A percentile compares a stretch with the other conserved stretches of the same genome.
Conservation (phyloP, 2,797 vertebrate species). For the Siniperca undulata region DNA sequence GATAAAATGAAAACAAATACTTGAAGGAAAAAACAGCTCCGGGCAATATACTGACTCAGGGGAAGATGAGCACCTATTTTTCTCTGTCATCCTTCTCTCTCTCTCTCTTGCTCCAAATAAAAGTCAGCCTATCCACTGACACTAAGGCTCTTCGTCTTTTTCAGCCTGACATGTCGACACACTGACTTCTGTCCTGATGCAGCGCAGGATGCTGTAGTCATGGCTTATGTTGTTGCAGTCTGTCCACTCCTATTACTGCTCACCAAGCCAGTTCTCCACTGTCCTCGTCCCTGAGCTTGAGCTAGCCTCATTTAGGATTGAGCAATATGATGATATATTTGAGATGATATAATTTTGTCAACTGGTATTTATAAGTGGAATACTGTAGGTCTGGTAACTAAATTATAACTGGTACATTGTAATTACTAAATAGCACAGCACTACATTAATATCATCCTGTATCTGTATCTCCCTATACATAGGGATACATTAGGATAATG, state of each 20-base stretch:
- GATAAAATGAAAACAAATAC: slow-evolving; percentile 40
- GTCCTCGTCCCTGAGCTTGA: slow-evolving; percentile 36
- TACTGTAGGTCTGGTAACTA: neutral
- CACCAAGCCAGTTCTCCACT: slow-evolving; percentile 18
- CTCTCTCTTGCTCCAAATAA: slow-evolving; percentile 34
- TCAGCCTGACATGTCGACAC: slow-evolving; percentile 57
- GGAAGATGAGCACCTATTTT: slow-evolving; percentile 25
- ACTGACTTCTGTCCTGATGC: slow-evolving; percentile 66
- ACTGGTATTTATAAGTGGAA: neutral
- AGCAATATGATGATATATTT: neutral
- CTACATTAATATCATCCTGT: slow-evolving; percentile 37
- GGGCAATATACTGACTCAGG: slow-evolving; percentile 38
- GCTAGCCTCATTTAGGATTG: slow-evolving; percentile 14
- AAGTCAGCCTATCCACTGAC: slow-evolving; percentile 41
- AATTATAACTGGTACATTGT: slow-evolving; percentile 13
- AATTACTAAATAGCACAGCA: slow-evolving; percentile 18
- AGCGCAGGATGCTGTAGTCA: slow-evolving; percentile 59
- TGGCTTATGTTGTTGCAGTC: slow-evolving; percentile 51
- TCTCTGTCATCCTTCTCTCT: slow-evolving; percentile 3
- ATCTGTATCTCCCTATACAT: slow-evolving; percentile 24
- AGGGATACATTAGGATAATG: slow-evolving; percentile 53
- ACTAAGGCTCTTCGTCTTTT: slow-evolving; percentile 46
- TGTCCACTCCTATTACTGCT: slow-evolving; percentile 65
- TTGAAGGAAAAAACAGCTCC: slow-evolving; percentile 9
- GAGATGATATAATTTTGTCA: slow-evolving; percentile 3